Base-by-base conservation (phyloP, 2,113 vertebrate genomes). In the Galemys pyrenaicus region DNA sequence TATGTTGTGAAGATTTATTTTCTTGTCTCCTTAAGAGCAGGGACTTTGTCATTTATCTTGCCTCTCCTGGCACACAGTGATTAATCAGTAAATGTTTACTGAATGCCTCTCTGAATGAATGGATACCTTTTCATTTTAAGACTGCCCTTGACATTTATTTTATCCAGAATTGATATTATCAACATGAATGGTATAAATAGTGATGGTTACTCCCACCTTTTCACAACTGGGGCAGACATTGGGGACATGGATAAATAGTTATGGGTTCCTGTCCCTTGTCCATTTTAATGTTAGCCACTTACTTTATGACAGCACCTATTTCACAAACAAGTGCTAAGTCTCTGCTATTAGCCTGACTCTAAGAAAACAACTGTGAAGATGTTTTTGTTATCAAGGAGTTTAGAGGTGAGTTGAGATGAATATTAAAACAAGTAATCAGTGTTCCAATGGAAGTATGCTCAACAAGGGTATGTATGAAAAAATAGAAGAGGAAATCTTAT, bases 51-150 rank as follows among this genome's bases (percentile, higher is more conserved):
- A 93, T 97, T 95, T 85, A 77, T 96, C 92, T 95, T 62, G 30
- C 87, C 92, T 95, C 86, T 87, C 32, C 30, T 62, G 80, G 10
- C 75, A 95, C 37, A 46, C 26, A 62, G 95, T 90, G 84, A 96
- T 95, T 96, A 93, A 97, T 97, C 95, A 93, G 90, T 84, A 89
- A 95, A 84, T 96, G 84, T 97, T 94, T 96, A 81, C 68, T 68
- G 73, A 95, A 89, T 87, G 44, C 39, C 73, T 46, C 78, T 81
- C 60, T 68, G 73, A 95, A 92, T 91, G 73, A 97, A 94, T 87
- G 84, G 41, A 77, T 92, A 89, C 20, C 49, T 96, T 94, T 93
- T 84, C 81, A 92, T 87, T 93, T 95, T 95, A 96, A 93, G 68
- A 37, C 60, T 95, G 54, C 60, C 84, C 75, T 97, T 95, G 89